Conservation (phyloP, 2,113 vertebrate species). For the Sakesphorus luctuosus region DNA sequence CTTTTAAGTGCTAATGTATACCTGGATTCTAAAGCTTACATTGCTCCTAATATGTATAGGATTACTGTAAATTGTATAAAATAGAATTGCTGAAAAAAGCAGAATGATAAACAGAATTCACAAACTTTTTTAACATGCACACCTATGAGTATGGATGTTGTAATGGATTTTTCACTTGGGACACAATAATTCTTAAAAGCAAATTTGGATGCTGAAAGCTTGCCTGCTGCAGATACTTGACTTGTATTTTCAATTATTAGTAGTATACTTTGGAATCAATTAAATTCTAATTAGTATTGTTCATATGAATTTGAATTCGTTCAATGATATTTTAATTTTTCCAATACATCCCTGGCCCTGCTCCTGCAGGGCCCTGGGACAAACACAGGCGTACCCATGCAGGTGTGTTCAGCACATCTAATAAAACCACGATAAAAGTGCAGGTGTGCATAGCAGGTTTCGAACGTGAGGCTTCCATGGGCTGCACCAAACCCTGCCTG, state of each 20-base stretch:
- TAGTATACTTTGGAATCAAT: neutral
- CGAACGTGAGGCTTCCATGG: neutral
- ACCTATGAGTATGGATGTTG: neutral
- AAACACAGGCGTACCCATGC: constrained; percentile 46
- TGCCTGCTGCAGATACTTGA: neutral
- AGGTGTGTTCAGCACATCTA: constrained; percentile 57
- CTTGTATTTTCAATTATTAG: neutral
- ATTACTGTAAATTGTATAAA: neutral
- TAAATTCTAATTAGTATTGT: constrained; percentile 20
- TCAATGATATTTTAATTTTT: constrained; percentile 32
- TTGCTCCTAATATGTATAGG: neutral
- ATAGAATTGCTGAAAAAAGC: neutral
- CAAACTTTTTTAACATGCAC: neutral
- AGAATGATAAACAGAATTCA: neutral
- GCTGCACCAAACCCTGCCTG: neutral
- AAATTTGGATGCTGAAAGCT: neutral
- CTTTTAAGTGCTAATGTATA: neutral
- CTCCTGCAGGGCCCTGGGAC: neutral
- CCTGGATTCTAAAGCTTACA: neutral
- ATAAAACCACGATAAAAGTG: constrained; percentile 11
- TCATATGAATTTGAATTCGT: constrained; percentile 8
- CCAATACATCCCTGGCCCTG: neutral
- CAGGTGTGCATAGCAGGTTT: constrained; percentile 65
- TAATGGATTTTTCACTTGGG: neutral
- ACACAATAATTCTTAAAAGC: neutral